Evolutionary conservation across 2,888 invertebrate species (phyloP), one percentile per base, ranked within the genome.

Genomic region (Harpalus rufipes): DNA sequence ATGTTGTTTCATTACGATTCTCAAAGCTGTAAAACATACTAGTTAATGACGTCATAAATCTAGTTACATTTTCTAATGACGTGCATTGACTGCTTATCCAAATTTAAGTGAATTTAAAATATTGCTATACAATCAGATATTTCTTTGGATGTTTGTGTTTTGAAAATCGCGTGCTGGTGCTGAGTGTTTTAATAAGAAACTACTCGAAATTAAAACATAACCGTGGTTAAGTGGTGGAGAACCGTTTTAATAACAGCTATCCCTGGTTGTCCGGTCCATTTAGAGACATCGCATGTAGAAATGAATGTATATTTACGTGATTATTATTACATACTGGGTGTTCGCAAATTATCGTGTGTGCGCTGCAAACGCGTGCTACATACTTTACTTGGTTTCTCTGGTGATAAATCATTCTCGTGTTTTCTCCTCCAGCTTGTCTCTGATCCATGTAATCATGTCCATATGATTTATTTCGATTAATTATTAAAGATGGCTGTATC

Each of bases 371-470:
- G 65, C 81, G 81, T 81, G 81, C 72, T 81, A 81, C 81, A 81
- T 81, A 81, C 81, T 65, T 63, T 65, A 80, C 81, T 81, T 81
- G 81, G 65, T 68, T 81, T 58, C 68, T 56, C 21, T 68, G 44
- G 72, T 81, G 81, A 81, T 81, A 68, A 81, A 81, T 81, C 81
- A 81, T 39, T 63, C 68, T 1, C 8, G 25, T 81, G 81, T 51
- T 81, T 81, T 81, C 81, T 81, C 68, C 61, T 81, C 81, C 10
- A 56, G 39, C 68, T 68, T 72, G 72, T 68, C 68, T 81, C 59
- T 72, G 81, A 81, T 81, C 81, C 72, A 51, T 81, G 72, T 81
- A 81, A 81, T 81, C 81, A 81, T 81, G 81, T 81, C 81, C 65
- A 14, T 7, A 39, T 81, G 81, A 81, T 81, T 81, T 81, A 81